Base-by-base conservation (phyloP, 2,888 invertebrate species). In the Xiphydria camelus region DNA sequence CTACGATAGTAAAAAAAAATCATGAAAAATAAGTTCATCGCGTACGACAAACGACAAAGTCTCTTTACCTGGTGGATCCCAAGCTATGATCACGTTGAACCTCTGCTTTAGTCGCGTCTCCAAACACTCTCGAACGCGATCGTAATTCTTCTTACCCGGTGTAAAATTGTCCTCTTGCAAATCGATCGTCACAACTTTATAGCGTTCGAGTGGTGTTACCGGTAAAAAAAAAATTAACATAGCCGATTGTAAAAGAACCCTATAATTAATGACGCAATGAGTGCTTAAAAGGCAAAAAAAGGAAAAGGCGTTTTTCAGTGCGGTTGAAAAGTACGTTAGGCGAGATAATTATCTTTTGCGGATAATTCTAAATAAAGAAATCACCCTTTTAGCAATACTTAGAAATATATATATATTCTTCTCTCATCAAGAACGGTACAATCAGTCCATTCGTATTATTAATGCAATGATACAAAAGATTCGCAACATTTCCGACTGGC, bases 51-150 rank as follows among this genome's bases (percentile, higher is more conserved):
- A n/a, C n/a, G n/a, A n/a, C n/a, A n/a, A n/a, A n/a, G n/a, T n/a
- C n/a, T 29, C 7, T 47, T 59, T 66, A 77, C 76, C 73, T 49
- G 78, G 77, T 38, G 83, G 79, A 55, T 80, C 76, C 83, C 84
- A 84, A 26, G 70, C 61, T 26, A 81, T 26, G 26, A 82, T 68
- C 6, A 81, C 65, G 44, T 76, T 69, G 55, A 81, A 78, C 7
- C 60, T 70, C 45, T 70, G 46, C 25, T 57, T 61, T n/a, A 79
- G 58, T 45, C 70, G 72, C 12, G 72, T 57, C 42, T 68, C 56
- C 32, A 82, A 61, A 48, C 76, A 70, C 29, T 55, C 55, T 58
- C 65, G 70, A 18, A 73, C 66, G 51, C 76, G 73, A 47, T 79
- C 73, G 52, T 80, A 78, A 52, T 74, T 76, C 51, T 77, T 76